Conservation (phyloP, 2,797 vertebrate species). For the Sebastes trivittatus region DNA sequence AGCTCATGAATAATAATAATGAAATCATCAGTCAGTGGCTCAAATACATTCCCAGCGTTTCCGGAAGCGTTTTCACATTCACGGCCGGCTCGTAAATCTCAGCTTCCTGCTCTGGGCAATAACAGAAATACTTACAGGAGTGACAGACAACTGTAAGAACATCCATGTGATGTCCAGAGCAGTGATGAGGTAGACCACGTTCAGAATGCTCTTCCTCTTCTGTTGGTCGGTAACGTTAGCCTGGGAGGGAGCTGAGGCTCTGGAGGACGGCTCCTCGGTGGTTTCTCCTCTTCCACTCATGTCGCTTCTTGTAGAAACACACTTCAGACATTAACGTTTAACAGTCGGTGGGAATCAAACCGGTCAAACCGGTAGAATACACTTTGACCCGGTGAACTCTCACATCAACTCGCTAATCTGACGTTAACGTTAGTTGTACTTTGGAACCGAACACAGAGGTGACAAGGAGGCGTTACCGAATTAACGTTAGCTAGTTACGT, state of each 20-base stretch:
- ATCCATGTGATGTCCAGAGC: slow-evolving; percentile 80
- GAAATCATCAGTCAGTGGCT: not conserved
- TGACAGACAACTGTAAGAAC: slow-evolving; percentile 82
- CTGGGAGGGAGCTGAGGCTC: not conserved
- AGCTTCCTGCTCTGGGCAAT: not conserved
- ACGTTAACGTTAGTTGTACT: slow-evolving; percentile 31
- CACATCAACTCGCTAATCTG: not conserved
- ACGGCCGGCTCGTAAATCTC: not conserved
- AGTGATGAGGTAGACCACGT: slow-evolving; percentile 73
- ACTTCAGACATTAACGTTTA: not conserved
- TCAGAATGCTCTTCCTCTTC: slow-evolving; percentile 51
- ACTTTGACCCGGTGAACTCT: slow-evolving; percentile 19
- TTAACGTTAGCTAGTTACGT: not conserved
- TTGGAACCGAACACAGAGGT: slow-evolving; percentile 16
- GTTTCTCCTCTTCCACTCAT: slow-evolving; percentile 36
- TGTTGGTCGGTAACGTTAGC: not conserved
- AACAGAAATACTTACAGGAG: slow-evolving; percentile 73
- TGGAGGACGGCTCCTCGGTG: not conserved
- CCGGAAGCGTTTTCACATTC: not conserved
- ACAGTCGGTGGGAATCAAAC: too few species aligned
- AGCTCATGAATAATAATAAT: not conserved
- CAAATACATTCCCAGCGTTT: not conserved
- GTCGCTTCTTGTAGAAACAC: not conserved
- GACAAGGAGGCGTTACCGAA: slow-evolving; percentile 12
- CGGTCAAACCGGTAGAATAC: not conserved